Base-by-base conservation (phyloP, 1,140 invertebrate species). In the Aphaenogaster ashmeadi region DNA sequence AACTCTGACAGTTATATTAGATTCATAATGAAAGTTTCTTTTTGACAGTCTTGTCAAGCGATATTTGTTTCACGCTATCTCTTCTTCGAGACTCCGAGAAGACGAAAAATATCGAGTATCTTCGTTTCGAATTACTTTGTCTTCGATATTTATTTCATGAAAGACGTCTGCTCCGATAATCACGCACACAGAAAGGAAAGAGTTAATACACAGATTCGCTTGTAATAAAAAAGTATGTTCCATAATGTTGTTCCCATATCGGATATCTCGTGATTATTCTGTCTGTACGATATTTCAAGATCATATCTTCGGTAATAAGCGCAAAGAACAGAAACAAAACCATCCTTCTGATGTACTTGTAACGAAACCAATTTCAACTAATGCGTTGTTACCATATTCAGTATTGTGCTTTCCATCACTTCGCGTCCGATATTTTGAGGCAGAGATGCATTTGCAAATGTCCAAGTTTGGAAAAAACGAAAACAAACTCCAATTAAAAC, bases 351-450 rank as follows among this genome's bases (percentile, higher is more conserved):
- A 62, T 64, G 27, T 13, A 62, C 56, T 47, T 13, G 9, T 64
- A 62, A 79, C 60, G 75, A 79, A 79, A 64, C 27, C 41, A 79
- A 79, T 79, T 79, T 79, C 58, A 5, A 79, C 41, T 79, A 79
- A 64, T 50, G 75, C 9, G 27, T 79, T 64, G 58, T 79, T 78
- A 60, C 75, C 58, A 78, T 62, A 78, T 62, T 27, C 36, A 67
- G 47, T 11, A 67, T 8, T 62, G 27, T 44, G 44, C 44, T 67
- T 80, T 67, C 47, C 47, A 80, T 67, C 58, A 38, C 9, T 64
- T 47, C n/a, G 15, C 44, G n/a, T 13, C 36, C n/a, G 36, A 69
- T 33, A 80, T 80, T 80, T 67, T 54, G 13, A 80, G 47, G 15
- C 38, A 60, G 21, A 27, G 3, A 3, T 56, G 47, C 4, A 80